Conservation (phyloP, 2,888 invertebrate genomes). For the Mystacides longicornis region DNA sequence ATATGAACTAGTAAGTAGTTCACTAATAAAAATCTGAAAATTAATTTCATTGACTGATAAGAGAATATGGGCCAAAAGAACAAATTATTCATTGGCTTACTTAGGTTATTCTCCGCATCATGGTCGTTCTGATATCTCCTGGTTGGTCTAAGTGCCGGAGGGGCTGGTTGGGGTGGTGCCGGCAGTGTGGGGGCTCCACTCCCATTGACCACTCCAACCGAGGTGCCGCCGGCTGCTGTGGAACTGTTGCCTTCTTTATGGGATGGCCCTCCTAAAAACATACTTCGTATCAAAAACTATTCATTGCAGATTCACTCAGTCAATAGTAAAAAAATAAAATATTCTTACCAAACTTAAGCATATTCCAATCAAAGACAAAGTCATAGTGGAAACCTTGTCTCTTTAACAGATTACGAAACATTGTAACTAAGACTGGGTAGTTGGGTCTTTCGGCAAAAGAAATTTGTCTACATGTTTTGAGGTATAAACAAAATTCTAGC, state of each 20-base stretch:
- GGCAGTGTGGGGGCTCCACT: conserved; percentile 4
- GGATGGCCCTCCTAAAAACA: conserved; percentile 13
- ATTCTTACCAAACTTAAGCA: conserved; percentile 85
- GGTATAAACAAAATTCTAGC: conserved; percentile 92
- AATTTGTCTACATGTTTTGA: conserved; percentile 94
- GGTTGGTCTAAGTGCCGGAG: conserved; percentile 12
- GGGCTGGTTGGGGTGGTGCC: conserved; percentile 12
- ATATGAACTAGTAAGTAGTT: no score
- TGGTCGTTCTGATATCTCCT: conserved; percentile 9
- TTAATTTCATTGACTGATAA: no score
- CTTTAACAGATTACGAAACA: conserved; percentile 95
- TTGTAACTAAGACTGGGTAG: conserved; percentile 90
- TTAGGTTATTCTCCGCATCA: conserved; percentile 10
- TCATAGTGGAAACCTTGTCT: conserved; percentile 97
- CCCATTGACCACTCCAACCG: not conserved
- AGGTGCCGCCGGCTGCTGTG: conserved; percentile 2
- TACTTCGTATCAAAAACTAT: not conserved
- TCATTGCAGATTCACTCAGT: not conserved
- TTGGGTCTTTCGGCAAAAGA: conserved; percentile 98
- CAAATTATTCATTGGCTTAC: not conserved
- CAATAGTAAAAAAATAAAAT: not conserved
- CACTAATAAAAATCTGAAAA: no score
- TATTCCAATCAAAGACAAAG: conserved; percentile 99
- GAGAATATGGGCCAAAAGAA: not conserved
- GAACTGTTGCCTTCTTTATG: conserved; percentile 18